A percentile compares a stretch with the other conserved stretches of the same genome.
These are phyloP conservation scores for Hybos culiciformis DNA, from an alignment of 2,888 invertebrate genomes.

Conservation along the genomic window DNA sequence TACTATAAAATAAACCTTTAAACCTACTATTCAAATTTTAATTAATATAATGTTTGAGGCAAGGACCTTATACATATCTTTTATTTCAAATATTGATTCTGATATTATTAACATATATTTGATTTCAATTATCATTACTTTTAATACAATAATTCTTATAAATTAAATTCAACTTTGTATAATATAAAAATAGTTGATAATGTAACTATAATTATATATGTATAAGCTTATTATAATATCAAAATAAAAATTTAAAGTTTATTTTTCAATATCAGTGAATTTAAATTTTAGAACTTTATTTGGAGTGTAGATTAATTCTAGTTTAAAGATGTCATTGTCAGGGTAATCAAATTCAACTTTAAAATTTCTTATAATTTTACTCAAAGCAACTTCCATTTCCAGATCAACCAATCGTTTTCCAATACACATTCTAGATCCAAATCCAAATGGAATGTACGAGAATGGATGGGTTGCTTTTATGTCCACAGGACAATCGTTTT, in stretches of 20 bases:
- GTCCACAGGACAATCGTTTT: neutral
- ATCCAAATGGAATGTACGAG: slow-evolving; percentile 51
- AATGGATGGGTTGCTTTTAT: slow-evolving; percentile 36
- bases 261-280: slow-evolving; percentile 22
- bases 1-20: too few relatives aligned
- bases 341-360: slow-evolving; percentile 22
- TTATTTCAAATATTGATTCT: too few relatives aligned
- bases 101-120: too few relatives aligned
- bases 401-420: slow-evolving; percentile 59
- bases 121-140: too few relatives aligned
- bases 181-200: too few relatives aligned
- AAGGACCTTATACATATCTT: too few relatives aligned
- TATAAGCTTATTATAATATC: too few relatives aligned
- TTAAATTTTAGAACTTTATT: slow-evolving; percentile 31
- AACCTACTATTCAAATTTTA: too few relatives aligned
- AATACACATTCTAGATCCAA: slow-evolving; percentile 52
- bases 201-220: too few relatives aligned
- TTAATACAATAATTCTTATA: too few relatives aligned
- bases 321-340: slow-evolving; percentile 19
- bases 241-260: neutral
- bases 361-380: slow-evolving; percentile 28
- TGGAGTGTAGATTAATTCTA: slow-evolving; percentile 23
- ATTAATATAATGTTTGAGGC: too few relatives aligned
- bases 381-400: slow-evolving; percentile 45
- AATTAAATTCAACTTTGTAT: too few relatives aligned